Conservation (phyloP, 2,797 vertebrate species). For the Hyperoplus lanceolatus region DNA sequence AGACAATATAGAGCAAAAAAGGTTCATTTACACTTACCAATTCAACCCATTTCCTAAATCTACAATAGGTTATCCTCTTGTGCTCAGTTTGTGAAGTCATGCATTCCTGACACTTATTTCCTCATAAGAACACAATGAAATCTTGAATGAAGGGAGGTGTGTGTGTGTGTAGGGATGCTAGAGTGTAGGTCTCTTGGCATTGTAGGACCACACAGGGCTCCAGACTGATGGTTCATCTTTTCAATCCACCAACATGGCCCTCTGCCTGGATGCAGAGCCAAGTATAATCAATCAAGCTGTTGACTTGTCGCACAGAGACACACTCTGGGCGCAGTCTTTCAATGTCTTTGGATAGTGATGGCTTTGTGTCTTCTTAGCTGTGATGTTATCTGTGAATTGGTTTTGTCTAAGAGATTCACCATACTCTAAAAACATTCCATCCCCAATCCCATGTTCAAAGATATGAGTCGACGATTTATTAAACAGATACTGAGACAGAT, state of each 20-base stretch:
- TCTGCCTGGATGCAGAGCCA: slow-evolving; percentile 63
- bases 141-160: slow-evolving; percentile 29
- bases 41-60: slow-evolving; percentile 38
- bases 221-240: slow-evolving; percentile 66
- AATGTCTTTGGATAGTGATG: slow-evolving; percentile 27
- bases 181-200: slow-evolving; percentile 26
- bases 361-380: slow-evolving; percentile 18
- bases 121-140: background rate
- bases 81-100: slow-evolving; percentile 1
- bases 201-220: slow-evolving; percentile 52
- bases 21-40: slow-evolving; percentile 10
- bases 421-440: background rate
- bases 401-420: background rate
- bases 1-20: slow-evolving; percentile 40
- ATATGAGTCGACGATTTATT: background rate
- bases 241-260: slow-evolving; percentile 63
- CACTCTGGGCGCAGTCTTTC: slow-evolving; percentile 28
- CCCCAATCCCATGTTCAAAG: background rate
- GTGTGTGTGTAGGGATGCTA: slow-evolving; percentile 31
- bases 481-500: background rate
- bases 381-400: slow-evolving; percentile 8
- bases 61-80: background rate
- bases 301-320: slow-evolving; percentile 59
- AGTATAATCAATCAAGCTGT: slow-evolving; percentile 71
- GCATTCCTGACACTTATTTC: background rate